These are phyloP conservation scores for Artemia sp. DNA, from an alignment of 2,888 invertebrate genomes.

Conservation along the genomic window DNA sequence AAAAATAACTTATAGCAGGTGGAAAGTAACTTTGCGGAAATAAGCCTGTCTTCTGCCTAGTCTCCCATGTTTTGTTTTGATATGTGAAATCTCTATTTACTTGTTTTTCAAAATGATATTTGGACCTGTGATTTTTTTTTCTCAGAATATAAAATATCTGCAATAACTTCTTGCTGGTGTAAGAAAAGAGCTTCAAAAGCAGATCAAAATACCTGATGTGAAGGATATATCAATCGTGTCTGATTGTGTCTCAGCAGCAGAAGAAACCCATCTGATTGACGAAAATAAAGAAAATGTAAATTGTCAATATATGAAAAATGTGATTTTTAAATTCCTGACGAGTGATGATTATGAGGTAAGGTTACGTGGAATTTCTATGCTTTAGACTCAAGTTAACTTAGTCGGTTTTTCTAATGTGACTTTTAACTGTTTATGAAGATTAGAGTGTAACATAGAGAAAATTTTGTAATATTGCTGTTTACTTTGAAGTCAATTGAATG, in stretches of 20 bases:
- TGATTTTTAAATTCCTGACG: constrained; percentile 77
- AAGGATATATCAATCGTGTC: constrained; percentile 17
- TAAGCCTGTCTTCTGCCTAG: no score
- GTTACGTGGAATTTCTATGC: not conserved
- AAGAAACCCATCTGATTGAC: constrained; percentile 12
- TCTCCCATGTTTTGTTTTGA: no score
- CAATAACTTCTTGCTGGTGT: constrained; percentile 73
- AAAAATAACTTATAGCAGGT: no score
- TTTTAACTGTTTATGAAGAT: no score
- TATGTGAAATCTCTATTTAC: no score
- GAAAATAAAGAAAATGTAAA: constrained; percentile 45
- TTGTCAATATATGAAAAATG: constrained; percentile 76
- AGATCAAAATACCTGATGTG: constrained; percentile 20
- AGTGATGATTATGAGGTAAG: constrained; percentile 53
- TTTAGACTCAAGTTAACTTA: no score
- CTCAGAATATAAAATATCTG: constrained; percentile 63
- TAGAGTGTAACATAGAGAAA: no score
- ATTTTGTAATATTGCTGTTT: no score
- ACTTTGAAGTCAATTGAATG: no score
- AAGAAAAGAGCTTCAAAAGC: constrained; percentile 70
- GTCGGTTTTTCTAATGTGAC: no score
- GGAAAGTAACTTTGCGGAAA: no score
- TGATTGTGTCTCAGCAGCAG: constrained; percentile 31
- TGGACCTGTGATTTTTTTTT: not conserved
- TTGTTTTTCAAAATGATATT: no score